Evolutionary conservation across 2,113 vertebrate genomes (phyloP).

Genomic region (Rhineura floridana): DNA sequence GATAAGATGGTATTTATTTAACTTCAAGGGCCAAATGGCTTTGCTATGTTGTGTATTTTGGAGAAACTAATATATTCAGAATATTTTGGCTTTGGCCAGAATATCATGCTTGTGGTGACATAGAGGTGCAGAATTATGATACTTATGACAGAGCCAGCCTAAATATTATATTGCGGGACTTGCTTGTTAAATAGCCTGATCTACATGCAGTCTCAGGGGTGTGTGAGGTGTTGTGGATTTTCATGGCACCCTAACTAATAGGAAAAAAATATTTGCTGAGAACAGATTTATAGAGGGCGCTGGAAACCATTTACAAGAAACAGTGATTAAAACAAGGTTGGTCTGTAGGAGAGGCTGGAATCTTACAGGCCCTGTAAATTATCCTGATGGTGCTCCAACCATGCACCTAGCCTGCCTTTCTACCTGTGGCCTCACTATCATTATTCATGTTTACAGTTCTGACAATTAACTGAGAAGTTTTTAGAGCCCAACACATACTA

Average conservation of each 20-base stretch:
- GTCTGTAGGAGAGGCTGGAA: neutral
- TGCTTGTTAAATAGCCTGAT: neutral
- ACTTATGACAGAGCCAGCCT: neutral
- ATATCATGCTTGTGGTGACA: neutral
- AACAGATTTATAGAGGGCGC: conserved; percentile 20
- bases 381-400: neutral
- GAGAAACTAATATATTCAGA: no score
- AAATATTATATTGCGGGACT: conserved; percentile 23
- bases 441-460: conserved; percentile 22
- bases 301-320: neutral
- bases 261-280: conserved; percentile 2
- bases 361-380: conserved; percentile 8
- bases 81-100: no score
- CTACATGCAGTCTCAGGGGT: neutral
- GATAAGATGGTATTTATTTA: no score
- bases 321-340: conserved; percentile 28
- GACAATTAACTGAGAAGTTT: neutral
- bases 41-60: neutral
- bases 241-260: conserved; percentile 6
- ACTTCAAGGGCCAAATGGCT: neutral
- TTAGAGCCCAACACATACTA: neutral
- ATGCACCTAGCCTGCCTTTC: conserved; percentile 5
- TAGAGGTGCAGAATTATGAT: neutral
- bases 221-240: neutral
- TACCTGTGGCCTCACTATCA: neutral